Evolutionary conservation across 2,888 invertebrate genomes (phyloP).

Genomic region (Nomada fabriciana): DNA sequence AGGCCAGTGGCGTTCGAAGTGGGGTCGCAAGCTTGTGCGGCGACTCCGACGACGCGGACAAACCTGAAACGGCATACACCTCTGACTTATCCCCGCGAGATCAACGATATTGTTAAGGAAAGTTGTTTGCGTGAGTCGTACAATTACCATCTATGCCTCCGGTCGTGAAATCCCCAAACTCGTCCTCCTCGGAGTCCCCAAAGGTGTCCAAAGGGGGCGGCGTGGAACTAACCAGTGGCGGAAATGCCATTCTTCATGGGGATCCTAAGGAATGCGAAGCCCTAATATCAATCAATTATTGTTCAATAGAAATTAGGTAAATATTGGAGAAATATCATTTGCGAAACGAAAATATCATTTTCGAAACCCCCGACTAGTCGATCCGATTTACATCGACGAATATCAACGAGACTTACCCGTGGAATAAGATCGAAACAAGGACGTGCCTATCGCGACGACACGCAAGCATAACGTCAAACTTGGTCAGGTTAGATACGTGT

Average conservation of each 20-base stretch:
- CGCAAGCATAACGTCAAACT: neutral
- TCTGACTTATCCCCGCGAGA: too few species aligned
- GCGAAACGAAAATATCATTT: too few species aligned
- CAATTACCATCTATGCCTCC: conserved; percentile 81
- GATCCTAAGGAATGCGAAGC: conserved; percentile 13
- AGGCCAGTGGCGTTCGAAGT: conserved; percentile 76
- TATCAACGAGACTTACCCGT: too few species aligned
- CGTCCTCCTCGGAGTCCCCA: conserved; percentile 86
- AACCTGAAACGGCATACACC: conserved; percentile 67
- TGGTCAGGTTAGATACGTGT: conserved; percentile 51
- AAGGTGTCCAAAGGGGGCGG: conserved; percentile 88
- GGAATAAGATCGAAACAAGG: neutral
- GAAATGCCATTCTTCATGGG: conserved; percentile 86
- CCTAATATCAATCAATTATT: neutral
- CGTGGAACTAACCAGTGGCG: conserved; percentile 88
- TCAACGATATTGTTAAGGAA: neutral
- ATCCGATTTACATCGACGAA: too few species aligned
- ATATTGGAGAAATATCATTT: neutral
- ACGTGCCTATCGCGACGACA: neutral
- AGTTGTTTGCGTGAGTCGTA: neutral
- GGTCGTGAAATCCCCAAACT: conserved; percentile 83
- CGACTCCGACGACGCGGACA: conserved; percentile 81
- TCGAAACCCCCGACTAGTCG: too few species aligned
- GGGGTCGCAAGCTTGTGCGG: conserved; percentile 79
- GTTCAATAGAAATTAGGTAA: neutral